These are phyloP conservation scores for Rhabdomys dilectus DNA, from an alignment of 2,113 vertebrate genomes.

Conservation along the genomic window DNA sequence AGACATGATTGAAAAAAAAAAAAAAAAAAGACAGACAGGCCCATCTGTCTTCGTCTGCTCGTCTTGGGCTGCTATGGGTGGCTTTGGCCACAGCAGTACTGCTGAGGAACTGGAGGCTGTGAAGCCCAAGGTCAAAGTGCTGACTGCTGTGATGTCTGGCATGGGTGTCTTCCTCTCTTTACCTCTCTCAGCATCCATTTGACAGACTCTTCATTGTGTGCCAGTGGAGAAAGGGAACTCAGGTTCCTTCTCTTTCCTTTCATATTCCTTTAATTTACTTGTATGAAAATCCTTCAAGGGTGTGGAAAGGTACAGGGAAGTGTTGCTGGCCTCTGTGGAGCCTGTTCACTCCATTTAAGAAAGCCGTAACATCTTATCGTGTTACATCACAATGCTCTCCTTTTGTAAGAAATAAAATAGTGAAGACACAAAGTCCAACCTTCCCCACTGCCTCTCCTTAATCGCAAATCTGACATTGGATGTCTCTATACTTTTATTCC, in stretches of 20 bases:
- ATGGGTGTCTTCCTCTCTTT: neutral
- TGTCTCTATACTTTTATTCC: neutral
- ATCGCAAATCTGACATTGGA: neutral
- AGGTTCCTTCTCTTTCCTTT: neutral
- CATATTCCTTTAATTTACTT: neutral
- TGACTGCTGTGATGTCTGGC: neutral
- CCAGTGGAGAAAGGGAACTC: neutral
- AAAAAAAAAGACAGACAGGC: neutral
- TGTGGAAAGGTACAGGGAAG: neutral
- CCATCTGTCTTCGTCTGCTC: neutral
- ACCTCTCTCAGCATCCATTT: neutral
- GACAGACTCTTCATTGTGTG: neutral
- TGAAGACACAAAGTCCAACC: neutral
- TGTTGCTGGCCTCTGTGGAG: neutral
- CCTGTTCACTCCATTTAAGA: neutral
- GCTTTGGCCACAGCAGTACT: neutral
- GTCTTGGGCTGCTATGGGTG: neutral
- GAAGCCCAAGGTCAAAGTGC: neutral
- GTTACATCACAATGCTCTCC: neutral
- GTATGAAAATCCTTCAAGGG: neutral
- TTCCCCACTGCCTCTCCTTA: neutral
- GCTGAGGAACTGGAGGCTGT: neutral
- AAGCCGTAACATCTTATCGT: neutral
- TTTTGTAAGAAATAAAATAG: slow-evolving; percentile 5
- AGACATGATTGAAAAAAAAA: neutral